These are phyloP conservation scores for Heterotis niloticus DNA, from an alignment of 2,113 vertebrate species.

Conservation along the genomic window DNA sequence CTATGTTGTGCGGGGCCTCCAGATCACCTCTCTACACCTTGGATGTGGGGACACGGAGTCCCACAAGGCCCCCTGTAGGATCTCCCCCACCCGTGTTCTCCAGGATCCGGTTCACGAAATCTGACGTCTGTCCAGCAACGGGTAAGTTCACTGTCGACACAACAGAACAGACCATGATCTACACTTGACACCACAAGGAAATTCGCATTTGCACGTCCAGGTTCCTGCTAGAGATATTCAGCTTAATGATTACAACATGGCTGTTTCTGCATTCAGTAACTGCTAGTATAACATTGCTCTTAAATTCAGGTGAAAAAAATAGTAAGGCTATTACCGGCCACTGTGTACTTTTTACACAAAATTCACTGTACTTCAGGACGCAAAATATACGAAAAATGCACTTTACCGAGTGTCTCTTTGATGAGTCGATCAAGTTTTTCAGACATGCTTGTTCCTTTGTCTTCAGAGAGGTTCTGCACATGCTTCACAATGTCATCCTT, in stretches of 20 bases:
- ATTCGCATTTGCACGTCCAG: too few species aligned
- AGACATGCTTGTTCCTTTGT: constrained; percentile 79
- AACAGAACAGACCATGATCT: neutral
- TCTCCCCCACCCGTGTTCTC: constrained; percentile 92
- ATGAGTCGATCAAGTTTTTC: constrained; percentile 88
- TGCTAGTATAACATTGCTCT: too few species aligned
- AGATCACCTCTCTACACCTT: constrained; percentile 72
- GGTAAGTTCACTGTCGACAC: constrained; percentile 70
- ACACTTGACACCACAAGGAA: neutral
- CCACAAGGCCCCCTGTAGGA: constrained; percentile 92
- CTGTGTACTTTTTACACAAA: neutral
- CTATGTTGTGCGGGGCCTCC: neutral
- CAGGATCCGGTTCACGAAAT: constrained; percentile 97
- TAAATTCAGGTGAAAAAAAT: neutral
- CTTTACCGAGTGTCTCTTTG: constrained; percentile 90
- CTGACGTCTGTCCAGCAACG: constrained; percentile 92
- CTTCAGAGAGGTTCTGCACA: constrained; percentile 83
- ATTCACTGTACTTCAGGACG: neutral
- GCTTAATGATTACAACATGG: too few species aligned
- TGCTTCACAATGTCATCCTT: constrained; percentile 94
- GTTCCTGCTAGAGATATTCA: too few species aligned
- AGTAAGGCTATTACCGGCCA: neutral
- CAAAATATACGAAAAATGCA: neutral
- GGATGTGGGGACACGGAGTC: constrained; percentile 85
- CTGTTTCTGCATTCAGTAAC: too few species aligned